Conservation (phyloP, 2,888 invertebrate genomes). For the Mactromeris polynyma region DNA sequence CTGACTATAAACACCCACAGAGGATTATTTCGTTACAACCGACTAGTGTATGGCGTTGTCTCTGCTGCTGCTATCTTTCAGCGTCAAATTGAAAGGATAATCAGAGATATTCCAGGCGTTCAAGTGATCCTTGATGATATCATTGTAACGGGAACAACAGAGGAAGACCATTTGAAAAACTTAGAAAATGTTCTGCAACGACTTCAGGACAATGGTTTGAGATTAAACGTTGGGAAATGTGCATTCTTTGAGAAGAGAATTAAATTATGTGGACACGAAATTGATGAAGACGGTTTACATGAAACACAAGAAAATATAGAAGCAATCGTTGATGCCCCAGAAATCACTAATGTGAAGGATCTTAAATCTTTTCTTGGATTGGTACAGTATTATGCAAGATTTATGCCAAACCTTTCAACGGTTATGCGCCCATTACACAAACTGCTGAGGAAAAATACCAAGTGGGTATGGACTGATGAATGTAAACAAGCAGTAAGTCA, state of each 20-base stretch:
- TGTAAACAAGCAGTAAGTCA: constrained; percentile 44
- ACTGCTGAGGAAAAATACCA: constrained; percentile 36
- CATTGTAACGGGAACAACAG: constrained; percentile 43
- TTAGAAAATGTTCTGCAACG: constrained; percentile 43
- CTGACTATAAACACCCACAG: neutral
- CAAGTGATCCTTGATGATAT: constrained; percentile 56
- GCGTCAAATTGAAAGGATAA: too few species aligned
- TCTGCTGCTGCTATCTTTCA: neutral
- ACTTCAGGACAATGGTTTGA: constrained; percentile 39
- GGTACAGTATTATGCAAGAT: constrained; percentile 41
- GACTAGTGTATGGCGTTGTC: neutral
- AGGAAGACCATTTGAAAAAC: constrained; percentile 40
- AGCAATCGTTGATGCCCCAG: constrained; percentile 48
- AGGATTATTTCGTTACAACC: neutral
- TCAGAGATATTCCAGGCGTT: constrained; percentile 58
- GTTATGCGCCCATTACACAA: constrained; percentile 49
- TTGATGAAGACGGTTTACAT: constrained; percentile 54
- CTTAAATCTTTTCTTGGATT: constrained; percentile 49
- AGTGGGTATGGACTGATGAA: constrained; percentile 45
- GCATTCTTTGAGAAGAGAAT: constrained; percentile 50
- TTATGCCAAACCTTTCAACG: constrained; percentile 48
- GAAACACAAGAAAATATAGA: constrained; percentile 53
- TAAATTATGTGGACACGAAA: constrained; percentile 55
- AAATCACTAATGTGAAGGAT: constrained; percentile 43
- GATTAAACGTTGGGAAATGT: constrained; percentile 53